Evolutionary conservation across 2,888 invertebrate genomes (phyloP).

Genomic region (Drosophila peninsularis): DNA sequence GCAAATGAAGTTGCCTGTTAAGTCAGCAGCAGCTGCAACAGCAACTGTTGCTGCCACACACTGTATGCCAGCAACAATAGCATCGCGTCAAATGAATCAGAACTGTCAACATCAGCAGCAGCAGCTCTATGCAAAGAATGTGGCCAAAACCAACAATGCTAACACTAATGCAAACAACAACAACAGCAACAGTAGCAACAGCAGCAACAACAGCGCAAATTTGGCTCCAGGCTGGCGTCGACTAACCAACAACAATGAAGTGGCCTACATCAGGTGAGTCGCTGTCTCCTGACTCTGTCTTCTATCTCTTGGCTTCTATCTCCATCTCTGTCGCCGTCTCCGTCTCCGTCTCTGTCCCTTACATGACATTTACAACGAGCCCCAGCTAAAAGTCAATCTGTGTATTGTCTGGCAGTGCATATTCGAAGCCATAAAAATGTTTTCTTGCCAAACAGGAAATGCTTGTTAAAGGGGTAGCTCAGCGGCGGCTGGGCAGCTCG

Average conservation of each 20-base stretch:
- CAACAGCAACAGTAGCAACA: conserved; percentile 34
- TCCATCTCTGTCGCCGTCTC: background rate
- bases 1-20: conserved; percentile 67
- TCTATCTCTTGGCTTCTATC: conserved; percentile 56
- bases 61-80: conserved; percentile 70
- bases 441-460: conserved; percentile 67
- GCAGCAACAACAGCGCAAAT: conserved; percentile 82
- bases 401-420: conserved; percentile 64
- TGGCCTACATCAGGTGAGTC: conserved; percentile 91
- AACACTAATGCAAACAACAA: conserved; percentile 26
- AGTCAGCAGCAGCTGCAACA: conserved; percentile 43
- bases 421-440: conserved; percentile 74
- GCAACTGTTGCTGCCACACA: conserved; percentile 55
- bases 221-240: conserved; percentile 93
- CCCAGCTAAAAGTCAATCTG: conserved; percentile 72
- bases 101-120: conserved; percentile 56
- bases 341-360: conserved; percentile 10
- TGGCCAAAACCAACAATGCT: conserved; percentile 58
- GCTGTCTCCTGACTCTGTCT: conserved; percentile 31
- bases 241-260: conserved; percentile 88
- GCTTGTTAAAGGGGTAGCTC: conserved; percentile 32
- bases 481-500: conserved; percentile 14
- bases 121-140: conserved; percentile 65
- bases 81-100: conserved; percentile 72
- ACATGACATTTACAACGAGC: conserved; percentile 69